phyloP scores from a whole-genome alignment of 2,888 invertebrate species.

The Acanthopleura granulata region DNA sequence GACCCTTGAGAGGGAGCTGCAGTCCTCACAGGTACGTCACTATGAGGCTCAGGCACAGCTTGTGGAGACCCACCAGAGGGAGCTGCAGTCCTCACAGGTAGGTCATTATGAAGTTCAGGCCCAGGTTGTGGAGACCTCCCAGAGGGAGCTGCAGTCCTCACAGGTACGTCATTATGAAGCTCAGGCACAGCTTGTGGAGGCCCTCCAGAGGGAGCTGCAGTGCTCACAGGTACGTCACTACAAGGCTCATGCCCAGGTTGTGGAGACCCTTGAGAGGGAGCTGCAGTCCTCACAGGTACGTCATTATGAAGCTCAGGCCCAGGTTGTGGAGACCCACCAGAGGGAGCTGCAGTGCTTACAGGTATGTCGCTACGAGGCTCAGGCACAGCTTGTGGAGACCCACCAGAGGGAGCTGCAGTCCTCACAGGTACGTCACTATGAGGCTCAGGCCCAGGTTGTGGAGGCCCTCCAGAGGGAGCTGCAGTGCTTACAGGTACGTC shows the following conservation, averaged over 20 bases:
- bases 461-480: neutral
- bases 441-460: neutral
- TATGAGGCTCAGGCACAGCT: slow-evolving; percentile 77
- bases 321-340: neutral
- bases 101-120: neutral
- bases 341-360: neutral
- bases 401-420: neutral
- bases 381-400: neutral
- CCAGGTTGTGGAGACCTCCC: slow-evolving; percentile 67
- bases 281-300: neutral
- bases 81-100: slow-evolving; percentile 75
- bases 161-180: slow-evolving; percentile 77
- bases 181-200: slow-evolving; percentile 75
- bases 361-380: neutral
- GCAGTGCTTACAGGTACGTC: neutral
- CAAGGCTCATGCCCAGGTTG: neutral
- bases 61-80: slow-evolving; percentile 74
- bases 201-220: slow-evolving; percentile 75
- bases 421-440: neutral
- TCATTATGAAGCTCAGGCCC: neutral
- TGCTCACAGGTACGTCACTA: slow-evolving; percentile 71
- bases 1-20: slow-evolving; percentile 70
- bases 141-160: slow-evolving; percentile 79
- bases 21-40: slow-evolving; percentile 76
- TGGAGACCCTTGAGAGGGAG: neutral